Base-by-base conservation (phyloP, 2,888 invertebrate species). In the Vannuccia rotundouncinata region DNA sequence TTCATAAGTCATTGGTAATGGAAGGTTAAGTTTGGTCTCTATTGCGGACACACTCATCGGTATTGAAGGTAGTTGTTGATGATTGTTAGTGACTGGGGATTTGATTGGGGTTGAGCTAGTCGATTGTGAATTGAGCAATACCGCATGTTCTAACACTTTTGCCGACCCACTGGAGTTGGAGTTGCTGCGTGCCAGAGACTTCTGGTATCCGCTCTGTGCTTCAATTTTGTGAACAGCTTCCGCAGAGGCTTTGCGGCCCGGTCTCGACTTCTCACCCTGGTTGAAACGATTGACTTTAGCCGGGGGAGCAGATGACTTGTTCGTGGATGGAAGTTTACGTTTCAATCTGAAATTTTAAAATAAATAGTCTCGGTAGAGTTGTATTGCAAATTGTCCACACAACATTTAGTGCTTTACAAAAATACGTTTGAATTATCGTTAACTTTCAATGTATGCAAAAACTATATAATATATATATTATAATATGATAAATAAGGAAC, bases 1-100 rank as follows among this genome's bases (percentile, higher is more conserved):
- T 30, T 80, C 80, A 27, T 80, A 80, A 29, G 45, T 79, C 5
- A 66, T 22, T 5, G 66, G 66, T 27, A 5, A n/a, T n/a, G n/a
- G n/a, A n/a, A n/a, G n/a, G n/a, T n/a, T n/a, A n/a, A n/a, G n/a
- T n/a, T n/a, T n/a, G n/a, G n/a, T n/a, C n/a, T n/a, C n/a, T n/a
- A n/a, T n/a, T n/a, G n/a, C n/a, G n/a, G n/a, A n/a, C n/a, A n/a
- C n/a, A n/a, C n/a, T n/a, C n/a, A 2, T 22, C 5, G 66, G 66
- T 5, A n/a, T 2, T 13, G 10, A 2, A 5, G 66, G 66, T 2
- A 66, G 66, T n/a, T 17, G 66, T 22, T 5, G 22, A 5, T 2
- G 25, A 2, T 5, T 17, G 17, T 17, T 2, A 5, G 5, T 66
- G 5, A 66, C 2, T 5, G 66, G 25, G 2, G 66, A 5, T 66